Base-by-base conservation (phyloP, 2,797 vertebrate species). In the Galagoides demidoff region DNA sequence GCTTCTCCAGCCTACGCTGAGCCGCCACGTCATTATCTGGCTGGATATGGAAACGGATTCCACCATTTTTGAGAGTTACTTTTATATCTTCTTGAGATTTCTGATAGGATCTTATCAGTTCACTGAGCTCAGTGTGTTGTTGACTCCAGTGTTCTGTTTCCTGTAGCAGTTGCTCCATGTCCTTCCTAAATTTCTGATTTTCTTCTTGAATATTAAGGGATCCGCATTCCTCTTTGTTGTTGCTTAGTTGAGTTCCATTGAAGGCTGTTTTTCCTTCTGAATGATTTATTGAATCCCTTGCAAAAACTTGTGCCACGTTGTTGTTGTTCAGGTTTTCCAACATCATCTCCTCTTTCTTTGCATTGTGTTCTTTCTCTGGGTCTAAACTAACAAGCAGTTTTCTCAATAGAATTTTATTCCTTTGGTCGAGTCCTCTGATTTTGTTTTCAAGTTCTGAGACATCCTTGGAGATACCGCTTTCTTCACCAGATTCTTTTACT, bases 141-240 rank as follows among this genome's bases (percentile, higher is more conserved):
- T 10, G 22, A 17, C 73, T 95, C 97, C 97, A 97, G 71, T 70
- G 96, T 23, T 97, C 96, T 8, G 76, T 89, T 66, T 97, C 96
- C 39, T 85, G 90, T 2, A 97, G 66, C 19, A 97, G 64, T 57
- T 89, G 90, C 3, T 97, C 97, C 97, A 97, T 95, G 81, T 86
- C 87, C 43, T 84, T 55, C 37, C n/a, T 71, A 25, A 96, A 57
- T n/a, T 31, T 70, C 11, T 29, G 14, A 4, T 52, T 89, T 59
- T 91, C 86, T 39, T 92, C 95, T n/a, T 4, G 74, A 39, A 22
- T 2, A 2, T 23, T 3, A 49, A 25, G 34, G 19, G n/a, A 31
- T 2, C 43, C 9, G 1, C 16, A 8, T 7, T 68, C 64, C 25
- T 23, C 17, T 52, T 85, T 85, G 8, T 64, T 85, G 31, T 49